Conservation (phyloP, 2,888 invertebrate species). For the Erebia palarica region DNA sequence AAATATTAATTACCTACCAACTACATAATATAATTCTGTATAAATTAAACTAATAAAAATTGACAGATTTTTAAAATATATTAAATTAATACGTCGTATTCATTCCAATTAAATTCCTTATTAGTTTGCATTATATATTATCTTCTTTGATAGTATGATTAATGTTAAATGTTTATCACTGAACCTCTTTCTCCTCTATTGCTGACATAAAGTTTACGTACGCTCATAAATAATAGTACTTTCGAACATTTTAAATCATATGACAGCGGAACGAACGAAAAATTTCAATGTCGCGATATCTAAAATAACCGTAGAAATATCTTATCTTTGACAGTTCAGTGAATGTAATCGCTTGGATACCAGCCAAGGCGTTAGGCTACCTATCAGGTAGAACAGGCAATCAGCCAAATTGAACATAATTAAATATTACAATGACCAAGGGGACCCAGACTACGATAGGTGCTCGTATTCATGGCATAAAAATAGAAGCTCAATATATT, state of each 20-base stretch:
- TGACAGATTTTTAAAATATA: no score
- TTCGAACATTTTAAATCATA: constrained; percentile 18
- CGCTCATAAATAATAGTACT: neutral
- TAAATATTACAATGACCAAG: constrained; percentile 77
- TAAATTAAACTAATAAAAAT: no score
- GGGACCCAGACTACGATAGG: constrained; percentile 67
- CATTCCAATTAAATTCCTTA: no score
- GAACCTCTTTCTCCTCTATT: no score
- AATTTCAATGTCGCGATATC: constrained; percentile 76
- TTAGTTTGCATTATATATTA: no score
- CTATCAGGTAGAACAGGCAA: constrained; percentile 78
- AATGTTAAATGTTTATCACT: no score
- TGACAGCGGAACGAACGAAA: constrained; percentile 44
- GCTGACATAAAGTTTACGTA: no score
- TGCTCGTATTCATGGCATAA: constrained; percentile 22
- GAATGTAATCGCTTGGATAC: constrained; percentile 75
- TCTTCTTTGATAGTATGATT: no score
- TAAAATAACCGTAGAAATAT: constrained; percentile 63
- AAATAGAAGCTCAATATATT: constrained; percentile 32
- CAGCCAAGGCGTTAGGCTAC: constrained; percentile 67
- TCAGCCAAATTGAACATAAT: constrained; percentile 77
- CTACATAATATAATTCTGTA: no score
- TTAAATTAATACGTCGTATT: no score
- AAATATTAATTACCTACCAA: no score
- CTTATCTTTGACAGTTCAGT: constrained; percentile 80